Evolutionary conservation across 2,113 vertebrate genomes (phyloP), one percentile per base, ranked within the genome.

Genomic region (Hydropotes inermis): DNA sequence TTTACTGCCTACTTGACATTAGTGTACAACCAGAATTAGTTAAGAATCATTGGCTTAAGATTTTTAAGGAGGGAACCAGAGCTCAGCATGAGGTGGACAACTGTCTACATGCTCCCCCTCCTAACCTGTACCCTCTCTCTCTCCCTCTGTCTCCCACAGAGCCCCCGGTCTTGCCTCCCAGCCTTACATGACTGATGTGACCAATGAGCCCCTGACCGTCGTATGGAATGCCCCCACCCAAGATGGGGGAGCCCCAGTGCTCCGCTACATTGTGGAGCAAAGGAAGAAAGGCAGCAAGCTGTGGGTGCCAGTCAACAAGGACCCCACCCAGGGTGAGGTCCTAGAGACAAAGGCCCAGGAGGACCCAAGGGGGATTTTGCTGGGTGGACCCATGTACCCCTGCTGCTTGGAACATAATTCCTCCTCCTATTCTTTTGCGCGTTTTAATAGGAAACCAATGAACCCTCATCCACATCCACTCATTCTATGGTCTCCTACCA

Each of bases 241-340:
- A 6, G 97, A 98, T 23, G 98, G 98, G 17, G 97, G 99, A 28
- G 98, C 98, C 12, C 33, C 98, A 19, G 91, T 99, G 57, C 96
- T 98, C 21, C 93, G 98, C 43, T 99, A 98, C 67, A 36, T 98
- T 88, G 97, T 98, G 50, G 98, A 99, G 94, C 97, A 97, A 88
- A 99, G 95, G 85, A 99, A 99, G 96, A 99, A 99, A 97, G 98
- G 98, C 45, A 98, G 98, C 96, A 99, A 60, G 47, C 96, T 99
- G 90, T 99, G 98, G 98, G 92, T 99, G 57, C 96, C 98, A 45
- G 58, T 98, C 91, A 98, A 98, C 55, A 97, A 98, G 86, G 98
- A 99, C n/a, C 97, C 97, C n/a, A 78, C 99, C 81, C 97, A 99
- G 98, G 99, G 99, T 99, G 85, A 97, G 98, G 47, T 17, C 15